Base-by-base conservation (phyloP, 2,888 invertebrate species). In the Galerucella pusilla region DNA sequence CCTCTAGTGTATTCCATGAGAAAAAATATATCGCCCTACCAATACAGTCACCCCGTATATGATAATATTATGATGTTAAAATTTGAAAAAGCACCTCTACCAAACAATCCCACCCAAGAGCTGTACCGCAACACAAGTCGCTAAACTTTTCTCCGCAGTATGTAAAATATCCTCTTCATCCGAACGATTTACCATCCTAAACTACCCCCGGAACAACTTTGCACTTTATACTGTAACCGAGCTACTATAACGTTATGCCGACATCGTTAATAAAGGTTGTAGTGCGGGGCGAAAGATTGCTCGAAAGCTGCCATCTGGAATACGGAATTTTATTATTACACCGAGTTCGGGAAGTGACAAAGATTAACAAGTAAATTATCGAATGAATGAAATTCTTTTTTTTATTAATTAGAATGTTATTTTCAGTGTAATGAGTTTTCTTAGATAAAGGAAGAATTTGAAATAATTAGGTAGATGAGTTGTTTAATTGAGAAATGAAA, bases 151-250 rank as follows among this genome's bases (percentile, higher is more conserved):
- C 20, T 20, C 63, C 70, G 64, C 63, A 70, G 70, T 70, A 70
- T 70, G 70, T 70, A 70, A 70, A 70, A 70, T 70, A 70, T 70
- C 64, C 63, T 64, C 72, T 72, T 72, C 66, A 67, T 72, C 60
- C 72, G 60, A 72, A 66, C 72, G 72, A 72, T 72, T 72, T 72
- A 72, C 72, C 72, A 60, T 67, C 64, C 52, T 46, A 52, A 70
- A 70, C 70, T 70, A 70, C 49, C 63, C 52, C 35, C 64, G 20
- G 70, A 70, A 70, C 70, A 70, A 70, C 70, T 70, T 69, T 69
- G 28, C 69, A 69, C 69, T 69, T 70, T 70, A 70, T 70, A 70
- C 20, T 52, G 54, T 54, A n/a, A n/a, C 59, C 57, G 68, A 46
- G 25, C 14, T 68, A 60, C 16, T 70, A 70, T 70, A 70, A 64